Base-by-base conservation (phyloP, 2,797 vertebrate genomes). In the Etheostoma nigrum region DNA sequence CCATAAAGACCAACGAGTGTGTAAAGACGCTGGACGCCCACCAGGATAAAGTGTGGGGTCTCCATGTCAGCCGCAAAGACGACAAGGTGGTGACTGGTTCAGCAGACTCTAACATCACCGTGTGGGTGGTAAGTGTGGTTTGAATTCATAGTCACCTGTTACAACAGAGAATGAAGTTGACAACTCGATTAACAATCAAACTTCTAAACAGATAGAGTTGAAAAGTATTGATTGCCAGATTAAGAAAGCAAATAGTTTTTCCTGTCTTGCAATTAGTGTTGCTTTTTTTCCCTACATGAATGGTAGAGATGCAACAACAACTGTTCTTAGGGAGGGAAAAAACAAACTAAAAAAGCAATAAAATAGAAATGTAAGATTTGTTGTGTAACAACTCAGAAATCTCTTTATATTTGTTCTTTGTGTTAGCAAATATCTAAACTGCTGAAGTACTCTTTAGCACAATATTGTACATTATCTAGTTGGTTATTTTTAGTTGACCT, bases 1-100 rank as follows among this genome's bases (percentile, higher is more conserved):
- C 98, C 59, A 98, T 99, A 81, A 99, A 99, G 90, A 97, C 93
- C 51, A 99, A 98, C 0, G 98, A 99, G 87, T 99, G 98, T 7
- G 96, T 99, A 79, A 97, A 96, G 90, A 99, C 98, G 0, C 73
- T 99, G 51, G 98, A 99, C 1, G 96, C 93, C 33, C 98, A 99
- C 1, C 96, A 97, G 82, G 96, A 97, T 79, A 99, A 99, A 92
- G 95, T 99, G 76, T 99, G 98, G 98, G 98, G 96, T 51, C 95
- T 99, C n/a, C 97, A 99, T 36, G 88, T 88, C 81, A 98, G 92
- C 89, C 93, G 88, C 76, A 95, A 92, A 25, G 97, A 98, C 0
- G 92, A 96, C 67, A 88, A 81, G 45, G 92, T 98, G 11, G 96
- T 98, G 76, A 98, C 97, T 0, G 98, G 95, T 0, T 97, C 97